These are phyloP conservation scores for Stomatorhinus walkeri DNA, from an alignment of 2,797 vertebrate species.

Conservation along the genomic window DNA sequence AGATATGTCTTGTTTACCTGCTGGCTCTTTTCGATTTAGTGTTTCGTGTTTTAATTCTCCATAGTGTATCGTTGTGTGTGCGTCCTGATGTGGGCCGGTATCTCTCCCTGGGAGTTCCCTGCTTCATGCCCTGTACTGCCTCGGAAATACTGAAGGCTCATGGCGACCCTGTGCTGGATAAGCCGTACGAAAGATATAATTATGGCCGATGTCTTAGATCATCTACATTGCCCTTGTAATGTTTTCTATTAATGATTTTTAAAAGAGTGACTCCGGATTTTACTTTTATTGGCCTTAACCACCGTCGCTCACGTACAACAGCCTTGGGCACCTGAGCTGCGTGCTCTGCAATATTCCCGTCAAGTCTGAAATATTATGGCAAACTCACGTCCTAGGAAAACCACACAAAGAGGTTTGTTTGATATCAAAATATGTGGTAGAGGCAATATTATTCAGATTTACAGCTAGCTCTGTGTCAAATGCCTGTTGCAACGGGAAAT, in stretches of 20 bases:
- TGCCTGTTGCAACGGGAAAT: not conserved
- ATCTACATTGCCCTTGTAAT: not conserved
- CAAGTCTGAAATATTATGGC: conserved; percentile 85
- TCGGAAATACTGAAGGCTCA: not conserved
- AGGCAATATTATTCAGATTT: not conserved
- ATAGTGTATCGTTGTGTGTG: not conserved
- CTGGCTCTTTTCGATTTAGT: not conserved
- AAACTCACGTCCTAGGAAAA: conserved; percentile 82
- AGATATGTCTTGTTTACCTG: not conserved
- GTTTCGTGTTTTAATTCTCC: not conserved
- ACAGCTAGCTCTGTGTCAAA: not conserved
- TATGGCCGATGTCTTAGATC: not conserved
- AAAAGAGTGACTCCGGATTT: not conserved
- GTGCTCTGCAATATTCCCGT: conserved; percentile 71
- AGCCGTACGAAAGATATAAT: not conserved
- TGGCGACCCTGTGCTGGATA: not conserved
- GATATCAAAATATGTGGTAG: not conserved
- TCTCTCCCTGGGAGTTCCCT: not conserved
- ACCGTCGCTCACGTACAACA: conserved; percentile 72
- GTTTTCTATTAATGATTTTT: not conserved
- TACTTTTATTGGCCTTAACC: conserved; percentile 40
- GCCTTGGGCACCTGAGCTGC: conserved; percentile 78
- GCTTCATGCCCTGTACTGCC: not conserved
- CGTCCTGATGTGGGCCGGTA: not conserved
- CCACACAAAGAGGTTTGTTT: conserved; percentile 71